Base-by-base conservation (phyloP, 2,113 vertebrate genomes). In the Pandion haliaetus region DNA sequence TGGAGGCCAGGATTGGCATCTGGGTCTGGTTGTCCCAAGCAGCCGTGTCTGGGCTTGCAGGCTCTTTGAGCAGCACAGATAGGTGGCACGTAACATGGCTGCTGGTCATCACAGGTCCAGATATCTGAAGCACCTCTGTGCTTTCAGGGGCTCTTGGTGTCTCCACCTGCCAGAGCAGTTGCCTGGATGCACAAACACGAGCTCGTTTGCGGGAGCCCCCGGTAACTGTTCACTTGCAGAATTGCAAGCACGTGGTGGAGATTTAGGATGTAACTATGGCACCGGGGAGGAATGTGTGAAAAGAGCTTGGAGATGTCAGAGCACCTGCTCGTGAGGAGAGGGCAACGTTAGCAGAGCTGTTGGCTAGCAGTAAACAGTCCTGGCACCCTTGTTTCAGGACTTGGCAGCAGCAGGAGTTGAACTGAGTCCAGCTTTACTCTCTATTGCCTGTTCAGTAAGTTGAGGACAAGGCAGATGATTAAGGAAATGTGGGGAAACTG, bases 381-480 rank as follows among this genome's bases (percentile, higher is more conserved):
- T 95, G 89, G 95, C 94, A 97, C 95, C 95, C 95, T 95, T 96
- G 95, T 95, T 97, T 95, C 91, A 73, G 94, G 94, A 95, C 96
- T 97, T 97, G 97, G 94, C 94, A 97, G 96, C 87, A 95, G 95
- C 82, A 78, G 89, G 71, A 90, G 67, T 97, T 95, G 94, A 96
- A 95, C 94, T 0, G 29, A 88, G 88, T 96, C 95, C 96, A 97
- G 97, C 94, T 96, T 95, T 96, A 94, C 86, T 96, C 95, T 97
- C 94, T 95, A 66, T 91, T 95, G 95, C 96, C 86, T 95, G 93
- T 93, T 97, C 95, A 96, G 91, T 97, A 96, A 97, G 96, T 97
- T 96, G 96, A 97, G 97, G 96, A 96, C 96, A 97, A 97, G 97
- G 96, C 91, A 96, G 97, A 96, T 97, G 97, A 97, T 97, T 97